Base-by-base conservation (phyloP, 92 coral and sea anemone species). In the Palythoa caribaeorum region DNA sequence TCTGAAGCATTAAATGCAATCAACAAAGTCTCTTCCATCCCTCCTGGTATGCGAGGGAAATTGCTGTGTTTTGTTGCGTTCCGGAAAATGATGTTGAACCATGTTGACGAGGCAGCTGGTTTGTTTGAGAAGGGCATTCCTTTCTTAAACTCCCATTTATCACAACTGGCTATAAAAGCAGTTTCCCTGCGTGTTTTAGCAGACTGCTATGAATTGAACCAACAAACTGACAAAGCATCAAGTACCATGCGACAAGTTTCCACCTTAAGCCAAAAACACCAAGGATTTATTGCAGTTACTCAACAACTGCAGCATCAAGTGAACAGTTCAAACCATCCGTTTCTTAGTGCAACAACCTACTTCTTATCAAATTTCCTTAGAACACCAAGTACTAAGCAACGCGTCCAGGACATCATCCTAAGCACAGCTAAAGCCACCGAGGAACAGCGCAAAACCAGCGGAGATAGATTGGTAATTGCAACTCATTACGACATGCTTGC, bases 401-500 rank as follows among this genome's bases (percentile, higher is more conserved):
- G 39, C 44, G 1, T 75, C 59, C 48, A 75, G 60, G 3, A 75
- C 19, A 17, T 75, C 19, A n/a, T 75, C 50, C 13, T 17, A 1
- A 16, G 17, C 21, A 1, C 4, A 9, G 1, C 44, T 1, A 75
- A 47, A 20, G 14, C 60, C 13, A 3, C 55, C 39, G 37, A 75
- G 10, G 3, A 75, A 20, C 38, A 15, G 15, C 37, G 59, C 15
- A 28, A 17, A 1, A 39, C 15, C 15, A 17, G 50, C 9, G 38
- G 38, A 21, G 37, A 75, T 28, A 17, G 54, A n/a, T 75, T 75
- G 38, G 79, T 37, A 75, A 39, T n/a, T 75, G 60, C 78, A 38
- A 20, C 47, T 12, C 36, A 17, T 21, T 74, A 44, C 50, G 54
- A 74, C 8, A 47, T 75, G 12, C 15, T 16, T 44, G 59, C 79